Evolutionary conservation across 2,797 vertebrate species (phyloP).

Genomic region (Enteromius anoplus): DNA sequence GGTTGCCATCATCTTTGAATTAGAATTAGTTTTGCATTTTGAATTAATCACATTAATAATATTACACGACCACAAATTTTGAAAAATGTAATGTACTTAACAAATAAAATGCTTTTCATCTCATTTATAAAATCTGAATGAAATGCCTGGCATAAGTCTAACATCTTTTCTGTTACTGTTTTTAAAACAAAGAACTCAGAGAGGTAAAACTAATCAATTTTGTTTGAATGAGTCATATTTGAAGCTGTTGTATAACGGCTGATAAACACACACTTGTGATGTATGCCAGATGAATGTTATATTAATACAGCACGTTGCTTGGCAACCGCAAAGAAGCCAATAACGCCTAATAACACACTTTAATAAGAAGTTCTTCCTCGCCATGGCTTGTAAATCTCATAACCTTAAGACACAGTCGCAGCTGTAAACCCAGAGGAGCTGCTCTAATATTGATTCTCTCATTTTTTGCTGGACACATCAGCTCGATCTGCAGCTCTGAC

Average conservation of each 20-base stretch:
- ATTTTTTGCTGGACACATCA: background rate
- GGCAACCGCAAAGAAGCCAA: background rate
- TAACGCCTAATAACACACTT: background rate
- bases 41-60: background rate
- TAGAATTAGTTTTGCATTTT: background rate
- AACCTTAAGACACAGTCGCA: conserved; percentile 30
- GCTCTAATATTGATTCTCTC: conserved; percentile 30
- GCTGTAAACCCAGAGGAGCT: conserved; percentile 14
- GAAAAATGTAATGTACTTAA: background rate
- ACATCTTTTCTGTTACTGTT: background rate
- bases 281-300: background rate
- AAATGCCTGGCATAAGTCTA: background rate
- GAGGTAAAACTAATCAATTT: background rate
- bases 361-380: conserved; percentile 19
- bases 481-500: conserved; percentile 8
- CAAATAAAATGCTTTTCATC: background rate
- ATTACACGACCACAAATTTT: background rate
- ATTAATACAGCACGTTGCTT: conserved; percentile 1
- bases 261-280: conserved; percentile 1
- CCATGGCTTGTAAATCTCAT: conserved; percentile 31
- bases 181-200: background rate
- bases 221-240: background rate
- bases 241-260: background rate
- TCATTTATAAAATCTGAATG: background rate
- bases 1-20: background rate